Evolutionary conservation across 2,888 invertebrate genomes (phyloP).

Genomic region (Eupeodes latifasciatus): DNA sequence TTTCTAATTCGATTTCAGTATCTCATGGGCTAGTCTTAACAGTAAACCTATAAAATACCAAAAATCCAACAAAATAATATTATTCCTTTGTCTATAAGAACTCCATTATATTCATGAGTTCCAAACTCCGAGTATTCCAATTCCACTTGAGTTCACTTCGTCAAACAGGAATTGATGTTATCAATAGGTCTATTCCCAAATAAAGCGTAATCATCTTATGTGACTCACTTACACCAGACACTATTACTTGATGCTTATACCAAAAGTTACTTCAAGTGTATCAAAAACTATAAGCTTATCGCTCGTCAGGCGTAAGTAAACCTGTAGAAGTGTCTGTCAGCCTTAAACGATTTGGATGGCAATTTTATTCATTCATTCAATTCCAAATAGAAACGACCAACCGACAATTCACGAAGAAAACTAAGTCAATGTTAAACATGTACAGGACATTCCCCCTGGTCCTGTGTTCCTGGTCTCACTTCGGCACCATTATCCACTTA

Average conservation of each 20-base stretch:
- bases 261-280: conserved; percentile 47
- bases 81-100: background rate
- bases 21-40: too few relatives aligned
- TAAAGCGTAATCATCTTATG: conserved; percentile 59
- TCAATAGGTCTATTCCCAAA: conserved; percentile 52
- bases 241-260: conserved; percentile 6
- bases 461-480: background rate
- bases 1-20: too few relatives aligned
- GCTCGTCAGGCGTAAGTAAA: conserved; percentile 53
- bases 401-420: conserved; percentile 42
- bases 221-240: conserved; percentile 50
- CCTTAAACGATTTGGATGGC: background rate
- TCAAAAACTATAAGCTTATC: conserved; percentile 44
- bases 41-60: too few relatives aligned
- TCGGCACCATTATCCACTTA: conserved; percentile 62
- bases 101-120: background rate
- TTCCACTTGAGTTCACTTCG: conserved; percentile 58
- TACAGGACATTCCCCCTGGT: conserved; percentile 31
- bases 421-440: conserved; percentile 53
- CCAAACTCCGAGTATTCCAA: background rate
- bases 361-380: conserved; percentile 38
- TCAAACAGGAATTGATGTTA: conserved; percentile 41
- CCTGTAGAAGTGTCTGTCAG: conserved; percentile 47
- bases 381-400: background rate
- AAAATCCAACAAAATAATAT: background rate